Base-by-base conservation (phyloP, 2,888 invertebrate genomes). In the Gymnoscelis rufifasciata region DNA sequence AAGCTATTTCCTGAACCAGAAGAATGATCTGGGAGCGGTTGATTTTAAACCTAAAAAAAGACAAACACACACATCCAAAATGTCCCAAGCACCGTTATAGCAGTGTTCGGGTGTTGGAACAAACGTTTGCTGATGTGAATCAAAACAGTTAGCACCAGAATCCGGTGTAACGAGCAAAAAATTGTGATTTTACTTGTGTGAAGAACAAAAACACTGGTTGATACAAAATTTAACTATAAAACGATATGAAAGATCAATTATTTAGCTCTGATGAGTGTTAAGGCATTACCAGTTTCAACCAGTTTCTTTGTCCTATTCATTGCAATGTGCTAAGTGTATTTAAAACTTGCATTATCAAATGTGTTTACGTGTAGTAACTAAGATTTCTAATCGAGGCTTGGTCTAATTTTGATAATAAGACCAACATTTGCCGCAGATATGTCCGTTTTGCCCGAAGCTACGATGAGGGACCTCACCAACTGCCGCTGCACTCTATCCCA, bases 1-100 rank as follows among this genome's bases (percentile, higher is more conserved):
- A 71, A 76, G 77, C 73, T 88, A 88, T 80, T 88, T 84, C 83
- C 87, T 88, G 88, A 87, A 88, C 88, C 88, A 88, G 88, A 88
- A 88, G 87, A 88, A 88, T 71, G 88, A 88, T 78, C 88, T 80
- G 77, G 88, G 88, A 73, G 83, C 88, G 78, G 88, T 83, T 88
- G 88, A 83, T 86, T 88, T 88, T 81, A 87, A 68, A 88, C 88
- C 88, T 88, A 88, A 77, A 84, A 88, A 84, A 83, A 82, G 80
- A 83, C 78, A 79, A 73, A 83, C 73, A 82, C 78, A 83, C 76
- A 83, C 69, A 77, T 79, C 62, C 74, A 69, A 71, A 67, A 68
- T 57, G 64, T 62, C 74, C 75, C 81, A 74, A 62, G 62, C 74
- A 78, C 81, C 83, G 62, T 52, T 50, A 53, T 30, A 30, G 37